phyloP scores from a whole-genome alignment of 30 jellyfish, hydroid and myxozoan genomes.

The Aurelia aurita region DNA sequence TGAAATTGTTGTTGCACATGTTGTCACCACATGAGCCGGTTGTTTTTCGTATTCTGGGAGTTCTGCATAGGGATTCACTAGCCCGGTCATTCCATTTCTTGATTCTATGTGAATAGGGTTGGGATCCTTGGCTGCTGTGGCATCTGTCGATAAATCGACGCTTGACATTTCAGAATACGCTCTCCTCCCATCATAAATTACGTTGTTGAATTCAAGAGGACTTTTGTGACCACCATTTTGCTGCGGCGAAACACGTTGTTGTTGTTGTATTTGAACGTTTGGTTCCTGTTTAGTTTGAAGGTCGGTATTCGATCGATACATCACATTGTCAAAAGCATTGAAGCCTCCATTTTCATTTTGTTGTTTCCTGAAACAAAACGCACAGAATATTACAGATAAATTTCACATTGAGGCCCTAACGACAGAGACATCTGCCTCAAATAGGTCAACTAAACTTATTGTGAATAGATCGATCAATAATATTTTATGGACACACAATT shows the following conservation, averaged over 20 bases:
- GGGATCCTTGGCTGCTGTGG: no score
- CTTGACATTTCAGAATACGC: slow-evolving; percentile 8
- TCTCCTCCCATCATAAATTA: slow-evolving; percentile 30
- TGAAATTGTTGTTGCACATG: slow-evolving; percentile 4
- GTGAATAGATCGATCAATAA: no score
- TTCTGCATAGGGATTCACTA: slow-evolving; percentile 53
- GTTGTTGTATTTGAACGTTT: background rate
- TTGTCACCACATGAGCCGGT: background rate
- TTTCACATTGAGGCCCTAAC: no score
- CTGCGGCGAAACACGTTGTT: background rate
- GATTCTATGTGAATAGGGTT: background rate
- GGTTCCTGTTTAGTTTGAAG: slow-evolving; percentile 18
- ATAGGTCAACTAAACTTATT: no score
- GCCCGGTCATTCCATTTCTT: slow-evolving; percentile 41
- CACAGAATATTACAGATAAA: no score
- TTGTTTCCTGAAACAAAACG: background rate
- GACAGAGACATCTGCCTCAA: no score
- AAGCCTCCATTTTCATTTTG: background rate
- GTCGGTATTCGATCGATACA: slow-evolving; percentile 32
- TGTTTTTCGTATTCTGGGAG: slow-evolving; percentile 23
- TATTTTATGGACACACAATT: no score
- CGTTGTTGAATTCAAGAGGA: slow-evolving; percentile 1
- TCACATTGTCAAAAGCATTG: slow-evolving; percentile 45
- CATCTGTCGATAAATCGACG: slow-evolving; percentile 8
- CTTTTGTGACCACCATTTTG: background rate